Percentiles rank a stretch among this genome's conserved stretches.
These are phyloP conservation scores for Spisula subtruncata DNA, from an alignment of 2,888 invertebrate species.

Conservation along the genomic window DNA sequence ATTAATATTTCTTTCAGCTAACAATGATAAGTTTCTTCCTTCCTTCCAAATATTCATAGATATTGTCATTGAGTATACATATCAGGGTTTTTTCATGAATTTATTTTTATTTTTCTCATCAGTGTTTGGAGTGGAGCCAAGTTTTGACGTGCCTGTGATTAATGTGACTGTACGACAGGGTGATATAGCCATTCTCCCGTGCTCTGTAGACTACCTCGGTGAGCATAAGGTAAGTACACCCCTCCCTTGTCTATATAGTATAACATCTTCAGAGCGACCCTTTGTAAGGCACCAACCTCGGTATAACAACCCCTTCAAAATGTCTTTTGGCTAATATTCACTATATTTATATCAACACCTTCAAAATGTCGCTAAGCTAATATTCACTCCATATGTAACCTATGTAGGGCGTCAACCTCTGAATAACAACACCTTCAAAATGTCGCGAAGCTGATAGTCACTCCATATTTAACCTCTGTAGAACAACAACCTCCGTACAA, in stretches of 20 bases:
- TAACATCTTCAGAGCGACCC: no score
- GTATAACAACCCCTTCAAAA: no score
- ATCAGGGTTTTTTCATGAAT: background rate
- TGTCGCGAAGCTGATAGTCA: no score
- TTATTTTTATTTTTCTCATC: conserved; percentile 9
- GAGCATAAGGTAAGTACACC: conserved; percentile 76
- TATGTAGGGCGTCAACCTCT: no score
- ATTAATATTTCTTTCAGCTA: background rate
- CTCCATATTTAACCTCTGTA: no score
- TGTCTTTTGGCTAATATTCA: no score
- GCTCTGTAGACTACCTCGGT: conserved; percentile 80
- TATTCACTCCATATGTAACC: no score
- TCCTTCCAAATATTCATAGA: conserved; percentile 5
- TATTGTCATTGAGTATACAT: background rate
- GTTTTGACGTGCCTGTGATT: conserved; percentile 81
- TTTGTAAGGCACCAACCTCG: no score
- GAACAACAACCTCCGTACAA: no score
- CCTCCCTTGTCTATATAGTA: background rate
- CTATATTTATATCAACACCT: no score
- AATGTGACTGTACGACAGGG: conserved; percentile 81
- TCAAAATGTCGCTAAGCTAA: no score
- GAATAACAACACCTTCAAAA: no score
- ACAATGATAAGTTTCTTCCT: conserved; percentile 10
- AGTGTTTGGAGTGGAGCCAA: conserved; percentile 79
- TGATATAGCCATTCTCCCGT: conserved; percentile 80